Conservation (phyloP, 2,888 invertebrate genomes). For the Hirudinaria manillensis region DNA sequence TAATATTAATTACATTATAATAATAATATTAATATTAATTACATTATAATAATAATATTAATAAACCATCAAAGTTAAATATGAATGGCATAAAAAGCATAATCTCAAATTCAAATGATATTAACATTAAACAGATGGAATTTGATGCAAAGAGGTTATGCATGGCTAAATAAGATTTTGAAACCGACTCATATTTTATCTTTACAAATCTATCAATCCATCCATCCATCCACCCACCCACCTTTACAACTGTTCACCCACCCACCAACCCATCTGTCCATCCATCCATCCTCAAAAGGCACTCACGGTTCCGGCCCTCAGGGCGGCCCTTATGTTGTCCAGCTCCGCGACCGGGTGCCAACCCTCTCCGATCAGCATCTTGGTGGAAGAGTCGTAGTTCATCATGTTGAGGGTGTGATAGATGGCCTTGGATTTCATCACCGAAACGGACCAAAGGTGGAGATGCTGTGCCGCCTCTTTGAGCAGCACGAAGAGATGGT, state of each 20-base stretch:
- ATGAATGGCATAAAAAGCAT: no score
- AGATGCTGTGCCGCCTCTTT: constrained; percentile 94
- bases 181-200: no score
- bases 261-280: no score
- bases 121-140: no score
- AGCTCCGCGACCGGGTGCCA: constrained; percentile 88
- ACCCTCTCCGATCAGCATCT: constrained; percentile 96
- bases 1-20: not conserved
- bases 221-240: no score
- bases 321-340: constrained; percentile 86
- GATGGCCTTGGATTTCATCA: constrained; percentile 95
- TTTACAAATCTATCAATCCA: no score
- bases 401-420: constrained; percentile 95
- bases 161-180: no score
- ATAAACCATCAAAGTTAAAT: no score
- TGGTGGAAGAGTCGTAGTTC: constrained; percentile 96
- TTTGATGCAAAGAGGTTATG: no score
- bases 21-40: not conserved
- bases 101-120: no score
- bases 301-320: constrained; percentile 79
- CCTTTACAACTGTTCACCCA: no score
- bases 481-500: constrained; percentile 90
- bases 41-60: no score
- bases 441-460: constrained; percentile 66
- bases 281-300: not conserved